These are phyloP conservation scores for Eulemur albifrons DNA, from an alignment of 2,797 vertebrate genomes.

Conservation along the genomic window DNA sequence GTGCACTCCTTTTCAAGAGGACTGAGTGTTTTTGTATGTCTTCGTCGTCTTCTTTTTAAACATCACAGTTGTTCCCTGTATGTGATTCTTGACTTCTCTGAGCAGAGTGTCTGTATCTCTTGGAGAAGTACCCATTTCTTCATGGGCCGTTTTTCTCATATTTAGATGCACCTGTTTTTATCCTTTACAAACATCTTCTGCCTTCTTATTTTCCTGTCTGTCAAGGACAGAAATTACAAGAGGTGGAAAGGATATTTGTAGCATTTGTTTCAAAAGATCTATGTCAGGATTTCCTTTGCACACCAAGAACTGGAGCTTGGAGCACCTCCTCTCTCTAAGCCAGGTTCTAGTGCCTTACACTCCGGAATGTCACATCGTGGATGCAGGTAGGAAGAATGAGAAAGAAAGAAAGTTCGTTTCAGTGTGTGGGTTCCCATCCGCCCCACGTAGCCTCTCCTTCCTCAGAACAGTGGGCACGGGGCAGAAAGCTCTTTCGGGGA, in stretches of 20 bases:
- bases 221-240: background rate
- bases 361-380: background rate
- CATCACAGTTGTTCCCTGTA: background rate
- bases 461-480: background rate
- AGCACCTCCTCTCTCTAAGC: background rate
- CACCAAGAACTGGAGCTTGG: background rate
- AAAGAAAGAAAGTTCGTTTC: background rate
- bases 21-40: conserved; percentile 48
- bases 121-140: background rate
- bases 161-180: conserved; percentile 35
- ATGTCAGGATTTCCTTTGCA: conserved; percentile 48
- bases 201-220: conserved; percentile 19
- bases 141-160: background rate
- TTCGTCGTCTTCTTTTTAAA: conserved; percentile 7
- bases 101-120: background rate
- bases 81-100: background rate
- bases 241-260: background rate
- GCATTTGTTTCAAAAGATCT: background rate
- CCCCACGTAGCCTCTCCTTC: background rate
- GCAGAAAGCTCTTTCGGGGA: background rate
- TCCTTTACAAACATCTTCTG: conserved; percentile 7
- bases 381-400: background rate
- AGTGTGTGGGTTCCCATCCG: background rate
- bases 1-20: conserved; percentile 41
- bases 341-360: conserved; percentile 69